A percentile compares a stretch with the other conserved stretches of the same genome.
These are phyloP conservation scores for Rotaria macrura DNA, from an alignment of 2,888 invertebrate species.

Conservation along the genomic window DNA sequence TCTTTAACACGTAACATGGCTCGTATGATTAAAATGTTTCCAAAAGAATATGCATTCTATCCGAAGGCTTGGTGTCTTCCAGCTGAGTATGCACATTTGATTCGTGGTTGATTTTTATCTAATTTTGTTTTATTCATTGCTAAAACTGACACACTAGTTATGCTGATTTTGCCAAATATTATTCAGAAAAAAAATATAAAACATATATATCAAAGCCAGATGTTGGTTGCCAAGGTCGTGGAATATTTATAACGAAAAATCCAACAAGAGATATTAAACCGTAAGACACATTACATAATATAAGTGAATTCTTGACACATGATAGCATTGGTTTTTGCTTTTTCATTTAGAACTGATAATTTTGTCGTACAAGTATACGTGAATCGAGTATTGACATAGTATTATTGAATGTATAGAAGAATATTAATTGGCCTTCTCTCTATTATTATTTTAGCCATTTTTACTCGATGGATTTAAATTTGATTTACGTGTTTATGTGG, in stretches of 20 bases:
- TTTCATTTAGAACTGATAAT: slow-evolving; percentile 26
- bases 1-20: slow-evolving; percentile 75
- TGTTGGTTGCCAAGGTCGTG: slow-evolving; percentile 76
- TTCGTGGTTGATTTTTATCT: neutral
- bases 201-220: slow-evolving; percentile 81
- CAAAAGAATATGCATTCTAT: slow-evolving; percentile 78
- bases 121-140: neutral
- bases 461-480: slow-evolving; percentile 83
- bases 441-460: slow-evolving; percentile 58
- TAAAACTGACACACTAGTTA: slow-evolving; percentile 37
- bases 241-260: slow-evolving; percentile 72
- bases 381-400: slow-evolving; percentile 6
- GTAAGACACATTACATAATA: too few relatives aligned
- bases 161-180: slow-evolving; percentile 54
- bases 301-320: too few relatives aligned
- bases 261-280: slow-evolving; percentile 66
- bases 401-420: neutral
- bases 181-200: slow-evolving; percentile 62
- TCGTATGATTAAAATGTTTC: slow-evolving; percentile 74
- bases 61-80: slow-evolving; percentile 88
- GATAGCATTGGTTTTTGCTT: too few relatives aligned
- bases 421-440: neutral
- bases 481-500: slow-evolving; percentile 73
- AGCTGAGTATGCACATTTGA: slow-evolving; percentile 59
- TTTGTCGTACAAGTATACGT: slow-evolving; percentile 33